These are phyloP conservation scores for Caenorhabditis afra DNA, from an alignment of 2,888 invertebrate genomes.

Conservation along the genomic window DNA sequence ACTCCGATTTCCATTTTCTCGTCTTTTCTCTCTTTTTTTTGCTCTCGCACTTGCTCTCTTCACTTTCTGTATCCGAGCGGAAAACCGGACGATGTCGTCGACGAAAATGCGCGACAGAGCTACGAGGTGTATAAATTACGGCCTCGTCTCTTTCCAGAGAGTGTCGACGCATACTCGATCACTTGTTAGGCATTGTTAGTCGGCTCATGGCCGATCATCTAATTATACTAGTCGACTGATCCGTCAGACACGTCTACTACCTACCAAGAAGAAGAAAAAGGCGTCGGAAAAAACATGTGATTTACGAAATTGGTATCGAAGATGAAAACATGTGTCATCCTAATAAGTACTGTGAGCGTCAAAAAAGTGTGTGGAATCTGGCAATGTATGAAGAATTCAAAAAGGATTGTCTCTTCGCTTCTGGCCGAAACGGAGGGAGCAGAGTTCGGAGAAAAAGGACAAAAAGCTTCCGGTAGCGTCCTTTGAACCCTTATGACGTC, in stretches of 20 bases:
- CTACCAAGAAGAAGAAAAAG: slow-evolving; percentile 27
- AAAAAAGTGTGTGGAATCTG: no score
- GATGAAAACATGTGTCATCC: slow-evolving; percentile 20
- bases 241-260: slow-evolving; percentile 8
- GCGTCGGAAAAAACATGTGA: slow-evolving; percentile 25
- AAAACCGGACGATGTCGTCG: neutral
- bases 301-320: slow-evolving; percentile 11
- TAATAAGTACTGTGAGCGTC: slow-evolving; percentile 3
- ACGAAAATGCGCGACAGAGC: no score
- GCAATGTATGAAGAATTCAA: neutral
- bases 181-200: slow-evolving; percentile 24
- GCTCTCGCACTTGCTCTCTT: neutral
- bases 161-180: slow-evolving; percentile 20
- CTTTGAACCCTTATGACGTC: slow-evolving; percentile 48
- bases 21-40: neutral
- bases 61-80: slow-evolving; percentile 22
- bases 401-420: neutral
- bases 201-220: slow-evolving; percentile 25
- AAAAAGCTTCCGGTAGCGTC: slow-evolving; percentile 27
- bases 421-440: slow-evolving; percentile 1
- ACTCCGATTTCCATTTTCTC: neutral
- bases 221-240: slow-evolving; percentile 32
- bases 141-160: neutral
- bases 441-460: no score
- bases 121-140: no score